These are phyloP conservation scores for Naso thynnoides DNA, from an alignment of 2,797 vertebrate species.

Conservation along the genomic window DNA sequence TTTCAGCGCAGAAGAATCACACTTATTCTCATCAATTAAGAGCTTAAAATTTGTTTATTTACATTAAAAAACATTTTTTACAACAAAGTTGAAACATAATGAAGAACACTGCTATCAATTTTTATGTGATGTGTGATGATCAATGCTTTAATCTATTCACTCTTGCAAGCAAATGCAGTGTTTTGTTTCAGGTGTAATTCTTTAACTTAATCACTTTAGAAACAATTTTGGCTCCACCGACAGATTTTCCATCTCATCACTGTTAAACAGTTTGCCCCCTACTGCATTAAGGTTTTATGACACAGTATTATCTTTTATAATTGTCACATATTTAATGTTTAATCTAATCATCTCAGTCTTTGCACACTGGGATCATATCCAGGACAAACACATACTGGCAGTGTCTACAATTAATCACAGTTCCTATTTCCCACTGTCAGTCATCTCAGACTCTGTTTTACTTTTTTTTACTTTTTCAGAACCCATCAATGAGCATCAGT, in stretches of 20 bases:
- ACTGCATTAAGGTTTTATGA: conserved; percentile 2
- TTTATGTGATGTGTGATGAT: neutral
- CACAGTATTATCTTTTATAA: neutral
- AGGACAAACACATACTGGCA: neutral
- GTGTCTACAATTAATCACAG: neutral
- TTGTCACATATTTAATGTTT: neutral
- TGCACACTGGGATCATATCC: neutral
- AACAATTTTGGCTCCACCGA: neutral
- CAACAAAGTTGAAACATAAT: conserved; percentile 47
- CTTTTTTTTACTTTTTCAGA: neutral
- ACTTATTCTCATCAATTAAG: neutral
- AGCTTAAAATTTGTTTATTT: conserved; percentile 76
- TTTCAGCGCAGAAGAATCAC: neutral
- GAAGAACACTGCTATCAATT: neutral
- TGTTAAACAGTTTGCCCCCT: neutral
- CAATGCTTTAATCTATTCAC: neutral
- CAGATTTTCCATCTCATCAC: neutral
- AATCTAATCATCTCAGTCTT: neutral
- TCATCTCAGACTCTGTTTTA: conserved; percentile 4
- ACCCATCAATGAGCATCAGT: neutral
- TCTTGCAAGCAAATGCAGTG: conserved; percentile 11
- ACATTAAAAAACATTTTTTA: conserved; percentile 73
- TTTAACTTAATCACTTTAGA: conserved; percentile 26
- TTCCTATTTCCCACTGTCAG: neutral
- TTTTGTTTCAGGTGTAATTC: neutral